A percentile compares a stretch with the other conserved stretches of the same genome.
Conservation (phyloP, 1,140 invertebrate species). For the Brachionus sp. region DNA sequence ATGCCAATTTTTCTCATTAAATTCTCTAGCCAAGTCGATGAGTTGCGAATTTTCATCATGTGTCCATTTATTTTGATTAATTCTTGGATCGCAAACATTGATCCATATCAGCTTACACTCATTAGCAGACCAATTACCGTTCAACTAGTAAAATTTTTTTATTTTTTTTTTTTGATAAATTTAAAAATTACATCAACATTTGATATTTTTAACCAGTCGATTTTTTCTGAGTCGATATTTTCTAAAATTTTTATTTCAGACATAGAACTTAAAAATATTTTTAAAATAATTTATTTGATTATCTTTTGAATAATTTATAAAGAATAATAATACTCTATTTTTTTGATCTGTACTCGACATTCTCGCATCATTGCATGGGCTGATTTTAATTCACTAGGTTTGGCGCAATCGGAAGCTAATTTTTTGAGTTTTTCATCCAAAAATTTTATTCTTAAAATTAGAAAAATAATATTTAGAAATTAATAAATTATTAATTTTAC, state of each 20-base stretch:
- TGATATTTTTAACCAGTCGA: conserved; percentile 43
- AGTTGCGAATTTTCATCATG: background rate
- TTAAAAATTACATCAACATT: conserved; percentile 20
- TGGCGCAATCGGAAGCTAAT: background rate
- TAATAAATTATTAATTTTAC: background rate
- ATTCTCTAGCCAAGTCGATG: conserved; percentile 35
- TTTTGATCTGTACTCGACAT: conserved; percentile 10
- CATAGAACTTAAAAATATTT: background rate
- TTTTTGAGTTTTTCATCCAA: conserved; percentile 32
- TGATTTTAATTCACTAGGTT: background rate
- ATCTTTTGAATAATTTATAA: no score
- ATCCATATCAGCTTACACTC: conserved; percentile 33
- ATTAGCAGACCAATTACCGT: conserved; percentile 13
- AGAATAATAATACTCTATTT: conserved; percentile 24
- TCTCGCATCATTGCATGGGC: background rate
- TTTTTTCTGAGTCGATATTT: conserved; percentile 7
- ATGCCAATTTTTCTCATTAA: conserved; percentile 40
- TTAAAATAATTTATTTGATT: background rate
- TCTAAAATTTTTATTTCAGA: conserved; percentile 24
- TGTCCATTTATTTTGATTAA: conserved; percentile 45
- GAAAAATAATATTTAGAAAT: background rate
- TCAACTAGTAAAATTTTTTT: background rate
- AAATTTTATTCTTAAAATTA: conserved; percentile 4
- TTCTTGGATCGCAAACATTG: conserved; percentile 38
- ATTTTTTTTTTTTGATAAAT: background rate